Evolutionary conservation across 2,113 vertebrate genomes (phyloP).

Genomic region (Aplodontia rufa): DNA sequence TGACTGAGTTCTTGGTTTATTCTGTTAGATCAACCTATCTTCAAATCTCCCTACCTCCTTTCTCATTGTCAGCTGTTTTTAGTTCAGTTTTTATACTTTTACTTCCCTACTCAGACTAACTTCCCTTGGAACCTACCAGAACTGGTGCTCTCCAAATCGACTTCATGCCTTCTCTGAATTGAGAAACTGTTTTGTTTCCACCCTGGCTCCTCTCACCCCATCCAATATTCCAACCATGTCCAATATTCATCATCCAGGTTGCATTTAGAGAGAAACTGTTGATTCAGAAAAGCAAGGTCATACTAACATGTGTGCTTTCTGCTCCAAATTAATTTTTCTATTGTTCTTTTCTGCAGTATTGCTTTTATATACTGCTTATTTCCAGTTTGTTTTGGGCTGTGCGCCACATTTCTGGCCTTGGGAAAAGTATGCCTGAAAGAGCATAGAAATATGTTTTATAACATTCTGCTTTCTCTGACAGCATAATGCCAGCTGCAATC

Average conservation of each 20-base stretch:
- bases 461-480: constrained; percentile 34
- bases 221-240: not conserved
- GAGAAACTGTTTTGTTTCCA: not conserved
- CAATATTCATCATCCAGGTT: constrained; percentile 6
- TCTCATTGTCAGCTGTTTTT: not conserved
- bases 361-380: constrained; percentile 44
- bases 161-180: not conserved
- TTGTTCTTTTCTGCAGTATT: constrained; percentile 54
- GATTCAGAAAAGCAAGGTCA: constrained; percentile 46
- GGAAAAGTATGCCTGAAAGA: constrained; percentile 53
- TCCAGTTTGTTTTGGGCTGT: constrained; percentile 35
- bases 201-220: not conserved
- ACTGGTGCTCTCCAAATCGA: not conserved
- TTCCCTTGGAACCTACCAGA: not conserved
- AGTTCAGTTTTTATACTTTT: not conserved
- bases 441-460: constrained; percentile 34
- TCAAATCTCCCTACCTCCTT: not conserved
- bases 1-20: not conserved
- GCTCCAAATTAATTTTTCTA: constrained; percentile 43
- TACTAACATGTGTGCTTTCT: constrained; percentile 4
- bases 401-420: constrained; percentile 55
- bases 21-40: not conserved
- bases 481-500: constrained; percentile 8
- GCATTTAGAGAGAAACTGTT: constrained; percentile 33
- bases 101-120: not conserved